Conservation (phyloP, 2,888 invertebrate genomes). For the Nephrotoma guestfalica region DNA sequence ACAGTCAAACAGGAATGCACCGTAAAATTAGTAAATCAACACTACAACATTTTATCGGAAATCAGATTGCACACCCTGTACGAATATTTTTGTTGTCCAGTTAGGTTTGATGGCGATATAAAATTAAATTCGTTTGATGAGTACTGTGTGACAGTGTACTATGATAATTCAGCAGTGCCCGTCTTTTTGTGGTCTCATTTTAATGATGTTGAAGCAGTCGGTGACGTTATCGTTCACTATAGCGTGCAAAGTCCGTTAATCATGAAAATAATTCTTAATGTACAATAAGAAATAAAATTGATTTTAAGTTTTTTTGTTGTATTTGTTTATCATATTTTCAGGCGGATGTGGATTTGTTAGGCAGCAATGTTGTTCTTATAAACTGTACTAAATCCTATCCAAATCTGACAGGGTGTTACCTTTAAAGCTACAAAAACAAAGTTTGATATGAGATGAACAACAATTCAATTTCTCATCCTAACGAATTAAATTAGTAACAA, state of each 20-base stretch:
- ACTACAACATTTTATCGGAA: background rate
- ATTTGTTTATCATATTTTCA: too few relatives aligned
- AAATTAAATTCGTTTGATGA: background rate
- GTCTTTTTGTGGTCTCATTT: background rate
- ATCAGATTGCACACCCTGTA: background rate
- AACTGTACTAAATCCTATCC: too few relatives aligned
- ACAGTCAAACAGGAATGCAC: background rate
- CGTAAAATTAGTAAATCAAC: background rate
- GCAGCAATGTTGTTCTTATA: too few relatives aligned
- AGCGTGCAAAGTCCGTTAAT: background rate
- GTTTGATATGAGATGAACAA: background rate
- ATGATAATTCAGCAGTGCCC: background rate
- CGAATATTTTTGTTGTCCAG: background rate
- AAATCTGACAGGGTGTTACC: too few relatives aligned
- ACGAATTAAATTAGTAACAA: background rate
- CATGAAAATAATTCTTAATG: background rate
- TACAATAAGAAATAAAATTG: background rate
- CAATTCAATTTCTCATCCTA: background rate
- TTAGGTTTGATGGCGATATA: background rate
- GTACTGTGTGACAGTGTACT: background rate
- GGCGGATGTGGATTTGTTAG: too few relatives aligned
- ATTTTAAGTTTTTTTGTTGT: too few relatives aligned
- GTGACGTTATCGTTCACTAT: background rate
- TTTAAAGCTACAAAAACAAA: background rate
- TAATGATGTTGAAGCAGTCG: background rate